phyloP scores from a whole-genome alignment of 2,888 invertebrate species.

The Papilio elwesi region DNA sequence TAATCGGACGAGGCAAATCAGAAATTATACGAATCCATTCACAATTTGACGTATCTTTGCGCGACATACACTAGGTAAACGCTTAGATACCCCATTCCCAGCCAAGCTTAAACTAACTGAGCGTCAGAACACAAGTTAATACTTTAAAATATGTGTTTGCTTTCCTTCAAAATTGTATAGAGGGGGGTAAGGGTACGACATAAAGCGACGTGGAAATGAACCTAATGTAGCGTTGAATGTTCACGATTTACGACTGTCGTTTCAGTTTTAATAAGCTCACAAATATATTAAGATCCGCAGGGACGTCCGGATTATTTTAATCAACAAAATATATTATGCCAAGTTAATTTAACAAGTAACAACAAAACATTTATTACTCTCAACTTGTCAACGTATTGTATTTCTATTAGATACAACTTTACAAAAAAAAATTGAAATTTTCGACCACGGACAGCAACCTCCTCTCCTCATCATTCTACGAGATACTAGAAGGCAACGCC shows the following conservation, averaged over 20 bases:
- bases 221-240: constrained; percentile 25
- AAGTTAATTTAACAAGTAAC: neutral
- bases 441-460: no score
- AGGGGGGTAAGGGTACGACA: constrained; percentile 1
- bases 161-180: constrained; percentile 28
- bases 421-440: neutral
- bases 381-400: no score
- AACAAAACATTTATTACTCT: neutral
- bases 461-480: no score
- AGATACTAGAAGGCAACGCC: no score
- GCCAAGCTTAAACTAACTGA: neutral
- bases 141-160: constrained; percentile 24
- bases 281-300: constrained; percentile 12
- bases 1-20: no score
- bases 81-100: no score
- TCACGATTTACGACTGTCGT: constrained; percentile 18
- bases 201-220: constrained; percentile 21
- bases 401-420: neutral
- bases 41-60: no score
- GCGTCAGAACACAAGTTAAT: neutral
- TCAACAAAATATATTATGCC: constrained; percentile 3
- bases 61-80: no score
- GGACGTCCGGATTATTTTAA: constrained; percentile 9
- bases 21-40: no score
- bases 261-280: constrained; percentile 16